Base-by-base conservation (phyloP, 2,113 vertebrate genomes). In the Taxidea taxus region DNA sequence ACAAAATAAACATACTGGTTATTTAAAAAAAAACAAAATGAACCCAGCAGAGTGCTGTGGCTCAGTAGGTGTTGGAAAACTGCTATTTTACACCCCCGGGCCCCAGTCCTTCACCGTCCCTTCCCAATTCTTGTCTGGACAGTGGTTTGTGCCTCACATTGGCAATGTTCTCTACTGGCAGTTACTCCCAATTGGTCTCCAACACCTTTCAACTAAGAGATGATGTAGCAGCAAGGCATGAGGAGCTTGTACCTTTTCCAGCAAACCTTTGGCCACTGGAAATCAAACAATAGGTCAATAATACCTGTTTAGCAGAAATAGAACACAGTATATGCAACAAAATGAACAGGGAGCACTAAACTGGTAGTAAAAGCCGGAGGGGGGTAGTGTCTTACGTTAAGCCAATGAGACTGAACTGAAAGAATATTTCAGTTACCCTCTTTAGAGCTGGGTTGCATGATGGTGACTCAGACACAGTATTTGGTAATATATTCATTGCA, bases 81-180 rank as follows among this genome's bases (percentile, higher is more conserved):
- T 9, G 4, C 42, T 34, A 0, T 68, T 56, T 47, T 7, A 37
- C 10, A 0, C 3, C 14, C 3, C 21, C 20, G n/a, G n/a, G n/a
- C 39, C 20, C 49, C 34, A 10, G 44, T 12, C 6, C 31, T 88
- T 62, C 12, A 34, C 51, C 49, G 13, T n/a, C 18, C 25, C 58
- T 31, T 88, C 14, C 18, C 13, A 27, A 47, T 47, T 80, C 75
- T 88, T 78, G 14, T 54, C 62, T 42, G 27, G 82, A 31, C n/a
- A 54, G 34, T 29, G 54, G 4, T 77, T 87, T 75, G n/a, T 14
- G 29, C 23, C 27, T 60, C 27, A 54, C 27, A 2, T 39, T 23
- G 68, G 37, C 39, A 51, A 10, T 72, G 42, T 14, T 62, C 21
- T 80, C 37, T 93, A 20, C 11, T 84, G 4, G 34, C 10, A 18